These are phyloP conservation scores for Muntiacus reevesi DNA, from an alignment of 2,113 vertebrate genomes.

Conservation along the genomic window DNA sequence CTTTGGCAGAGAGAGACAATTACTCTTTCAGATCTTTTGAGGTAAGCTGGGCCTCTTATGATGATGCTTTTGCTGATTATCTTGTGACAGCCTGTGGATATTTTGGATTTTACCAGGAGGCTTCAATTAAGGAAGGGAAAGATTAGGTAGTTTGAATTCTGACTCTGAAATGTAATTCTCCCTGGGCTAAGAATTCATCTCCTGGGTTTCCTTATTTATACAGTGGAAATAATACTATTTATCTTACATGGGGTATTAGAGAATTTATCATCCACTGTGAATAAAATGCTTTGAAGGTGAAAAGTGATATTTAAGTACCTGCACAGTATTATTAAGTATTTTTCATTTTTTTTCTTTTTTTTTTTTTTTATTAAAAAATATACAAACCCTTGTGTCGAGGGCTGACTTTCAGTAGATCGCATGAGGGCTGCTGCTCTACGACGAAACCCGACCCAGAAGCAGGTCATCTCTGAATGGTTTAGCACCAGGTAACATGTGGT, in stretches of 20 bases:
- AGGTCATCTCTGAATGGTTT: too few species aligned
- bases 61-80: not conserved
- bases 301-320: not conserved
- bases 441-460: too few species aligned
- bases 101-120: not conserved
- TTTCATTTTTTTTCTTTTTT: not conserved
- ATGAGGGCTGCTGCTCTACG: too few species aligned
- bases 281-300: slow-evolving; percentile 5
- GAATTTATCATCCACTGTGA: not conserved
- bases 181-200: not conserved
- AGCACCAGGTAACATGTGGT: too few species aligned
- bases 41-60: slow-evolving; percentile 71
- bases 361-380: too few species aligned
- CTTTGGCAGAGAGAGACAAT: slow-evolving; percentile 85
- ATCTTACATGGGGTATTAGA: not conserved
- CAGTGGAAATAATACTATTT: not conserved
- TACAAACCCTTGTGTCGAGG: too few species aligned
- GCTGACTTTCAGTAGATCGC: too few species aligned
- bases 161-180: not conserved
- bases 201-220: not conserved
- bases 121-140: not conserved
- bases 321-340: not conserved
- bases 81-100: not conserved
- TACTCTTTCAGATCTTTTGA: slow-evolving; percentile 83
- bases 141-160: not conserved